Base-by-base conservation (phyloP, 2,888 invertebrate species). In the Drosophila heteroneura region DNA sequence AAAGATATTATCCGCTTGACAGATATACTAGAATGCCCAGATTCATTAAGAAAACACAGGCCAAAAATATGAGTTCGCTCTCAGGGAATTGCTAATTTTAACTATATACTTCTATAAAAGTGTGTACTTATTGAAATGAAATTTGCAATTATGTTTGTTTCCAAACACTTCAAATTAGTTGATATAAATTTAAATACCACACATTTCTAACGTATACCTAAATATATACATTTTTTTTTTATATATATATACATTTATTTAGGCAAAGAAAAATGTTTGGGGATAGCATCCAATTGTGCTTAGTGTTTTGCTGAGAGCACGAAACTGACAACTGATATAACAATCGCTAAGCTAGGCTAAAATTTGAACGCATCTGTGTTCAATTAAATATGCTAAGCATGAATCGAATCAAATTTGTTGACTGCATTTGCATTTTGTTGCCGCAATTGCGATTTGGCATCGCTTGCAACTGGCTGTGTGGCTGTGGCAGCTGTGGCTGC, bases 391-490 rank as follows among this genome's bases (percentile, higher is more conserved):
- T 82, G 70, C 71, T 78, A 79, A 83, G 78, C 78, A 76, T 52
- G 70, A 75, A 70, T 61, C 68, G 74, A 90, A 90, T 86, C 83
- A 86, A 47, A 88, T 90, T 89, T 90, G 91, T 83, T 83, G 72
- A 47, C 5, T 26, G 70, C 72, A 75, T 77, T 71, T 70, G 70
- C 74, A 89, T 85, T 90, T 79, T 74, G 62, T 44, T 74, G 57
- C 52, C 66, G 65, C 69, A 59, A 63, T 74, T 52, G 41, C 32
- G 53, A 61, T 37, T 41, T 72, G 64, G 59, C 44, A 70, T 65
- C 70, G 62, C 68, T 72, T 70, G 71, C 70, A 59, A 12, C 61
- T 28, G 33, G 32, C 52, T 35, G 28, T 56, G n/a, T 33, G 51
- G 14, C 32, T 57, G 28, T 28, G 49, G 63, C 32, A 68, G 22